A percentile compares a stretch with the other conserved stretches of the same genome.
phyloP scores from a whole-genome alignment of 2,113 vertebrate genomes.

The Anas platyrhynchos region DNA sequence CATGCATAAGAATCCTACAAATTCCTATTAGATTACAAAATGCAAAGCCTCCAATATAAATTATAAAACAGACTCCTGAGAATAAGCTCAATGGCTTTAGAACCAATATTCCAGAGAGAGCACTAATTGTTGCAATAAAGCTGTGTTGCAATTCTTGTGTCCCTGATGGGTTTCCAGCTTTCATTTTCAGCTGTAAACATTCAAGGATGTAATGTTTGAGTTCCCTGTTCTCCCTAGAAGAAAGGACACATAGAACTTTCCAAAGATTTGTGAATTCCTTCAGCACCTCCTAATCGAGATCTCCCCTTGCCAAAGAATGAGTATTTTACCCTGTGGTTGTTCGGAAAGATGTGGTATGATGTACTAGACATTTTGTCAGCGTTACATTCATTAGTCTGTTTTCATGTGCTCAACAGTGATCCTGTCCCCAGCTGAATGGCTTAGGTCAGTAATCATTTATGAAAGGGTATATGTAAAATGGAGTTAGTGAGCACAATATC shows the following conservation, averaged over 20 bases:
- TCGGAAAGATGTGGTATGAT: neutral
- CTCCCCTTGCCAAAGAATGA: conserved; percentile 40
- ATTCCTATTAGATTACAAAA: conserved; percentile 4
- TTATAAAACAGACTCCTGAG: neutral
- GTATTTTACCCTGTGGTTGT: conserved; percentile 25
- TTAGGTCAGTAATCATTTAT: neutral
- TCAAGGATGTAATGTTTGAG: neutral
- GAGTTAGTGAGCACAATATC: neutral
- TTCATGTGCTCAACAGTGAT: neutral
- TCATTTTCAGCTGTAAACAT: conserved; percentile 31
- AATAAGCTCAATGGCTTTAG: neutral
- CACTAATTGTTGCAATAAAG: neutral
- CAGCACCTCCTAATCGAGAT: conserved; percentile 17
- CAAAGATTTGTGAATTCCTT: conserved; percentile 39
- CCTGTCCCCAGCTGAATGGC: neutral
- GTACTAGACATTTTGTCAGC: conserved; percentile 26
- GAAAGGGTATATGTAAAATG: neutral
- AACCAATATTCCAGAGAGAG: neutral
- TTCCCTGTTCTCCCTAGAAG: conserved; percentile 14
- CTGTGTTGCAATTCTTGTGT: neutral
- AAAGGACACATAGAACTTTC: neutral
- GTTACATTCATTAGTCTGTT: neutral
- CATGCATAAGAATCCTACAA: neutral
- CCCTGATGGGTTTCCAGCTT: neutral
- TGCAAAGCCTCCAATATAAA: neutral